Base-by-base conservation (phyloP, 2,113 vertebrate genomes). In the Glareola pratincola region DNA sequence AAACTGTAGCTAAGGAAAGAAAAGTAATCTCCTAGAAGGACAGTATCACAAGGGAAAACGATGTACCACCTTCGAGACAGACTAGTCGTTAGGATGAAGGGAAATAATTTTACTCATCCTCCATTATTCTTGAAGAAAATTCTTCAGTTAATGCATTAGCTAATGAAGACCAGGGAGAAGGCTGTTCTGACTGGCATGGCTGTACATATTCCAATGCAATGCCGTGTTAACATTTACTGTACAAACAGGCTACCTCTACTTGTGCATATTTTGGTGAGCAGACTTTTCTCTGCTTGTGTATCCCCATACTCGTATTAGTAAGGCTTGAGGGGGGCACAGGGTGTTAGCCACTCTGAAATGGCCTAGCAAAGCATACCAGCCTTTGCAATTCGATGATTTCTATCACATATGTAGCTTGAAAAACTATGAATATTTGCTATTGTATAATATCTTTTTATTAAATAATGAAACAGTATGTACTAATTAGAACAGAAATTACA, bases 401-500 rank as follows among this genome's bases (percentile, higher is more conserved):
- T 66, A 51, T 34, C 37, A 85, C 53, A 90, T 60, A 66, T 23
- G 27, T 23, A 63, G n/a, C 59, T 85, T 74, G 43, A 24, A 78
- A 92, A 66, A 60, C 37, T 57, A 50, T 23, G 6, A 66, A 50
- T 92, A 80, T 92, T 93, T 90, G 79, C 57, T 82, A 2, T 41
- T 72, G 54, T 53, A 48, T 54, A 60, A 51, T 81, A 85, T 37
- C 53, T 34, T 89, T 91, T 69, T 66, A 82, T 76, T 76, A 85
- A 96, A 66, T 50, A 85, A 81, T 53, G 66, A 92, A 95, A 87
- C 22, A 62, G 5, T 57, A 54, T 36, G 34, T 56, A 94, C 68
- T 85, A 82, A 85, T 89, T 85, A 83, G 87, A 95, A 45, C 26
- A 87, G 54, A 80, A 91, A 85, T 91, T 73, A 69, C 29, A 79